phyloP scores from a whole-genome alignment of 2,113 vertebrate genomes.

The Hemiprocne comata region DNA sequence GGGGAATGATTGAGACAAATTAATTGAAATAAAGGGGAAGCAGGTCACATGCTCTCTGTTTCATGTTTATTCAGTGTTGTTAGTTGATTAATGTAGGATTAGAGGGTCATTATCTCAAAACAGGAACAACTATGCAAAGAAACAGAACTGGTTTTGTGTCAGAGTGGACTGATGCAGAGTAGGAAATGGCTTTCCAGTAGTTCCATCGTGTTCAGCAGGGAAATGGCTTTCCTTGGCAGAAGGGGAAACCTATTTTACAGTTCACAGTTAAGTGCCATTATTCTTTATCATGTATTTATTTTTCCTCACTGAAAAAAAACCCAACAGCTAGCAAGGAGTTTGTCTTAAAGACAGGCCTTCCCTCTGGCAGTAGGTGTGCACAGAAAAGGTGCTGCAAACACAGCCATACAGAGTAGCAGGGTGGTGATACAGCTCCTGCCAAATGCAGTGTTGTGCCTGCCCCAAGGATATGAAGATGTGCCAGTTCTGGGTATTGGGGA shows the following conservation, averaged over 20 bases:
- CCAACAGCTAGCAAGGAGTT: rapidly evolving
- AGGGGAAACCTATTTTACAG: background rate
- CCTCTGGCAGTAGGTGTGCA: background rate
- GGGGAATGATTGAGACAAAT: background rate
- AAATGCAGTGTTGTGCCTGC: background rate
- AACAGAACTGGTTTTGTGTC: background rate
- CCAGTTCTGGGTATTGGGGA: background rate
- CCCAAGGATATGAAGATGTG: rapidly evolving
- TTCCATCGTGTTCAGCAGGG: background rate
- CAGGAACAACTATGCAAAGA: background rate
- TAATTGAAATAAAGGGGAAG: conserved; percentile 41
- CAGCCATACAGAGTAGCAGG: background rate
- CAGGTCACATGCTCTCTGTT: background rate
- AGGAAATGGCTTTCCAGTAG: background rate
- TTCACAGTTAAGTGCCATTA: background rate
- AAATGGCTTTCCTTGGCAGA: background rate
- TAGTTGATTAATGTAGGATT: background rate
- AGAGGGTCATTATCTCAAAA: background rate
- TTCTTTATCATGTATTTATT: background rate
- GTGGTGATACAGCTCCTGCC: rapidly evolving
- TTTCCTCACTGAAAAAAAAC: background rate
- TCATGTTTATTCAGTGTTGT: background rate
- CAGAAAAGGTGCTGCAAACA: background rate
- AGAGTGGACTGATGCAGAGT: background rate
- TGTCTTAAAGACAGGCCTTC: background rate